These are phyloP conservation scores for Lasaia peninsularis DNA, from an alignment of 1,140 invertebrate species.

Conservation along the genomic window DNA sequence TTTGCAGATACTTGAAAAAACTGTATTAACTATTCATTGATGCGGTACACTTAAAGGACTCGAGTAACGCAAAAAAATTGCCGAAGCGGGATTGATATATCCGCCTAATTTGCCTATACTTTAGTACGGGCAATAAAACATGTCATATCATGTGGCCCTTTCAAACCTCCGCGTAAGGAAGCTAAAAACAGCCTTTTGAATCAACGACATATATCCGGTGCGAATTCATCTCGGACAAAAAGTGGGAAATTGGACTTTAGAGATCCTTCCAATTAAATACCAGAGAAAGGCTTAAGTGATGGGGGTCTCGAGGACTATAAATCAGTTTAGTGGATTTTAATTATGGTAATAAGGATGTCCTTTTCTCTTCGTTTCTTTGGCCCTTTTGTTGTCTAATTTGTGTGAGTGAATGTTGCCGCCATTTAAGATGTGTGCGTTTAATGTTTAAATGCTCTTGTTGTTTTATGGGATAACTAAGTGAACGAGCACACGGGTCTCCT, in stretches of 20 bases:
- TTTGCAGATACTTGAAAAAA: slow-evolving; percentile 24
- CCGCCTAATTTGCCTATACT: slow-evolving; percentile 66
- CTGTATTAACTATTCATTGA: slow-evolving; percentile 58
- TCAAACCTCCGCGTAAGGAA: slow-evolving; percentile 46
- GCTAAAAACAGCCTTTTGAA: slow-evolving; percentile 59
- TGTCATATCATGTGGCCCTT: slow-evolving; percentile 63
- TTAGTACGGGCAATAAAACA: slow-evolving; percentile 51
- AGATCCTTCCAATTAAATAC: slow-evolving; percentile 65
- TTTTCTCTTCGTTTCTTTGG: slow-evolving; percentile 45
- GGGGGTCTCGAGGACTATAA: slow-evolving; percentile 58
- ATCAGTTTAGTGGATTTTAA: slow-evolving; percentile 70
- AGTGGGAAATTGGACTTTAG: slow-evolving; percentile 54
- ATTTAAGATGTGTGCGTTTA: too few relatives aligned
- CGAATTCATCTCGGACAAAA: slow-evolving; percentile 49
- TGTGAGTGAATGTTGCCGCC: slow-evolving; percentile 30
- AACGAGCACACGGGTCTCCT: too few relatives aligned
- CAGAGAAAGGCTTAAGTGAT: slow-evolving; percentile 62
- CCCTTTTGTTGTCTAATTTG: slow-evolving; percentile 57
- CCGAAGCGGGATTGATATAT: slow-evolving; percentile 59
- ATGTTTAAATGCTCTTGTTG: too few relatives aligned
- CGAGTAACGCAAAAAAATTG: slow-evolving; percentile 37
- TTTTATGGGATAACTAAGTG: too few relatives aligned
- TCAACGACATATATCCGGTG: slow-evolving; percentile 55
- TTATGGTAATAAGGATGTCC: slow-evolving; percentile 72
- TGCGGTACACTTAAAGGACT: slow-evolving; percentile 45